Evolutionary conservation across 2,113 vertebrate species (phyloP), one percentile per base, ranked within the genome.

Genomic region (Perca schrenkii): DNA sequence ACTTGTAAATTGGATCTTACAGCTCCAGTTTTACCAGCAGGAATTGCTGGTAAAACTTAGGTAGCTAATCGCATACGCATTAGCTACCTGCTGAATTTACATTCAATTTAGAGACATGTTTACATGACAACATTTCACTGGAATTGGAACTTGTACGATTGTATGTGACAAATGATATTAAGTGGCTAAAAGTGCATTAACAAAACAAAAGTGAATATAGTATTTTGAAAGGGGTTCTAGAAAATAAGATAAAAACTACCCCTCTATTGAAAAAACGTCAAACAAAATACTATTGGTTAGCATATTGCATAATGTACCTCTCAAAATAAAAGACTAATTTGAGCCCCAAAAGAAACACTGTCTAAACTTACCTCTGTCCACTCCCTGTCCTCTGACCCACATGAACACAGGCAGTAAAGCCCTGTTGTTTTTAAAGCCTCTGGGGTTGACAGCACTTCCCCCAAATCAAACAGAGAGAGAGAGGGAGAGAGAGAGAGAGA

Each of bases 381-480:
- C 22, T 72, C 49, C 63, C 74, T 77, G 67, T 76, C 22, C 80
- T 72, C 74, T 60, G 61, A 77, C 76, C 75, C 53, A 75, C 57
- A 83, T 75, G 49, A 79, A 76, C 72, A 84, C 72, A 79, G 69
- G 67, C 50, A 13, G 63, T 49, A 53, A 74, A 84, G 5, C 60
- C 25, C 77, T 60, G 56, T 19, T 83, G 85, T 66, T 87, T 93
- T 89, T 92, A 83, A 91, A 90, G 87, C 53, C 34, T 83, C 47
- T 31, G 56, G 65, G 53, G 67, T 68, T 74, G 63, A 71, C 49
- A 86, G 88, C 78, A 79, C 88, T 66, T 82, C 89, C 91, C 89
- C 86, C 88, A 90, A 85, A 83, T 31, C 74, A 86, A 86, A 85
- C 69, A 93, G 56, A 83, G 8, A 73, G 57, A 71, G 40, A 66